These are phyloP conservation scores for Poecilobothrus nobilitatus DNA, from an alignment of 2,888 invertebrate genomes.

Conservation along the genomic window DNA sequence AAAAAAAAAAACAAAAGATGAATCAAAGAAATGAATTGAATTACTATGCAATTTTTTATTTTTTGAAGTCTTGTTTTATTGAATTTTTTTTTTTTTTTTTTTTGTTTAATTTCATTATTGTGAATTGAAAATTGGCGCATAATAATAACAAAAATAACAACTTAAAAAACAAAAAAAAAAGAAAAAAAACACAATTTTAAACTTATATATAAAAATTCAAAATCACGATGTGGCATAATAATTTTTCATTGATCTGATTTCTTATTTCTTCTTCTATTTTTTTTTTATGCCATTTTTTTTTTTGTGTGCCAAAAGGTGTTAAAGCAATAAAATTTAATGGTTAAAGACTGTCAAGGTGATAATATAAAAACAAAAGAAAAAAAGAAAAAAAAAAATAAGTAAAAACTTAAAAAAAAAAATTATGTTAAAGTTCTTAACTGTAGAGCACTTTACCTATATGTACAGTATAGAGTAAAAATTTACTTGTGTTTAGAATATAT, in stretches of 20 bases:
- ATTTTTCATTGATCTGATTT: slow-evolving; percentile 6
- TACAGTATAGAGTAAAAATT: no score
- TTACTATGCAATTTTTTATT: no score
- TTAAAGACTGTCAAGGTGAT: slow-evolving; percentile 4
- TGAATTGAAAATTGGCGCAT: slow-evolving; percentile 2
- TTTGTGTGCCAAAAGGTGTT: neutral
- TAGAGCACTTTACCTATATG: no score
- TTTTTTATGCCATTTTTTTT: no score
- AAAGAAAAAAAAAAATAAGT: neutral
- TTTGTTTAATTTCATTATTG: neutral
- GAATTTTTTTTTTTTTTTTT: neutral
- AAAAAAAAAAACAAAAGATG: no score
- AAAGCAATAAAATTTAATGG: slow-evolving; percentile 6
- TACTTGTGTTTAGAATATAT: no score
- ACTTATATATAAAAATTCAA: neutral
- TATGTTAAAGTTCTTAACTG: no score
- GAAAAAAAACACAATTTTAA: neutral
- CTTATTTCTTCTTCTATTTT: neutral
- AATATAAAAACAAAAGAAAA: neutral
- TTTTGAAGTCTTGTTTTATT: no score
- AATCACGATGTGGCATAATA: slow-evolving; percentile 6
- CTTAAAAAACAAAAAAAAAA: neutral
- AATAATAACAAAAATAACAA: neutral
- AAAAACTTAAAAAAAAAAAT: no score
- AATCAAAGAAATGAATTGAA: no score